A percentile compares a stretch with the other conserved stretches of the same genome.
phyloP scores from a whole-genome alignment of 2,888 invertebrate species.

The Hermodice carunculata region DNA sequence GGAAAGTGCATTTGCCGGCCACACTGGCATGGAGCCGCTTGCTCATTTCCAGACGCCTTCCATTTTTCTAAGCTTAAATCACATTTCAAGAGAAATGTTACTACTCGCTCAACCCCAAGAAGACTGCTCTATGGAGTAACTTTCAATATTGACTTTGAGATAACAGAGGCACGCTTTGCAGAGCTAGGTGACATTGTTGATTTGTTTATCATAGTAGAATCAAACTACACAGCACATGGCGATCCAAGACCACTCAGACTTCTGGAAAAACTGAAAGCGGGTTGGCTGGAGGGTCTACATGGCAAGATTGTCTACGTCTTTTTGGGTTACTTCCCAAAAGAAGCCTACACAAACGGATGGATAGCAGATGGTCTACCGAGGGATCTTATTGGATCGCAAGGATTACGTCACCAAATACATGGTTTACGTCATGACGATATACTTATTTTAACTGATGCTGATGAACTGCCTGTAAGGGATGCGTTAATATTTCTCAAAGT shows the following conservation, averaged over 20 bases:
- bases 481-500: constrained; percentile 16
- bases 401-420: constrained; percentile 9
- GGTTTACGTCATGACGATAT: constrained; percentile 15
- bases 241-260: constrained; percentile 15
- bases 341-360: constrained; percentile 17
- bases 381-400: constrained; percentile 10
- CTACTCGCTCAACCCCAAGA: no score
- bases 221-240: constrained; percentile 16
- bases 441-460: constrained; percentile 12
- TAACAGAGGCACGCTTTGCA: constrained; percentile 4
- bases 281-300: neutral
- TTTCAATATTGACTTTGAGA: constrained; percentile 19
- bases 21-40: no score
- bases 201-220: constrained; percentile 14
- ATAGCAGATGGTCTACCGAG: constrained; percentile 1
- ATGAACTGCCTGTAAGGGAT: constrained; percentile 17
- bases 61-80: no score
- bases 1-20: no score
- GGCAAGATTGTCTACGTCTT: constrained; percentile 16
- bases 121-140: constrained; percentile 10
- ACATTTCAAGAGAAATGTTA: no score
- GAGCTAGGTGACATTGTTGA: constrained; percentile 15
- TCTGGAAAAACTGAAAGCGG: neutral
- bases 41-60: no score
- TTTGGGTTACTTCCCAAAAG: constrained; percentile 12